Evolutionary conservation across 2,888 invertebrate species (phyloP), one percentile per base, ranked within the genome.

Genomic region (Eristalinus sepulchralis): DNA sequence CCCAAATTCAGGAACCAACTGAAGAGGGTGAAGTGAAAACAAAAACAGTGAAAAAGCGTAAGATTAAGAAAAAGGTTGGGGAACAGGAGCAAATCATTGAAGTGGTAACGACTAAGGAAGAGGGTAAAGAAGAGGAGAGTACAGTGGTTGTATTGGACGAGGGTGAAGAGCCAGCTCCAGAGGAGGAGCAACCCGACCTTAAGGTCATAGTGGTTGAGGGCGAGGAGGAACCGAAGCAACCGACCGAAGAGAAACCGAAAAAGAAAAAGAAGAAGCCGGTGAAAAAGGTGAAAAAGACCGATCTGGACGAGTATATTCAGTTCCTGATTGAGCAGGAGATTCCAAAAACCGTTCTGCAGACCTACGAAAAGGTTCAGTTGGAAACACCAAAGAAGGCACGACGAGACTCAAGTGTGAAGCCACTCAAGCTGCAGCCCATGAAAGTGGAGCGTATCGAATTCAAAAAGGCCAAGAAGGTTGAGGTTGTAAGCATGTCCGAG

Each of bases 401-500:
- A 10, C 89, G 91, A 9, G 90, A 90, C 64, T 90, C 91, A 3
- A 90, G 90, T 2, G 80, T 90, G 11, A 90, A 88, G 20, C 80
- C 87, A 31, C 33, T 87, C 10, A 92, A 92, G 80, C 84, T 94
- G 1, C 92, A 92, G 57, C 93, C 94, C 53, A 93, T 94, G 89
- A 94, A 94, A 91, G 94, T 96, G 78, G 95, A 95, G 91, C 93
- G 94, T 83, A 93, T 94, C 64, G 94, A 95, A 90, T 73, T 91
- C 2, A 92, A 95, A 4, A 94, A 95, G 90, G 93, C 95, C 0
- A 94, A 94, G 36, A 94, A 95, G 91, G 89, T 95, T 8, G 94
- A 95, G 91, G 94, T 95, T 77, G 93, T 93, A 27, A 94, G 95
- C 89, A 94, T 94, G 53, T 90, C 93, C 66, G 93, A 94, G 88